Evolutionary conservation across 2,113 vertebrate species (phyloP), one percentile per base, ranked within the genome.

Genomic region (Anas platyrhynchos): DNA sequence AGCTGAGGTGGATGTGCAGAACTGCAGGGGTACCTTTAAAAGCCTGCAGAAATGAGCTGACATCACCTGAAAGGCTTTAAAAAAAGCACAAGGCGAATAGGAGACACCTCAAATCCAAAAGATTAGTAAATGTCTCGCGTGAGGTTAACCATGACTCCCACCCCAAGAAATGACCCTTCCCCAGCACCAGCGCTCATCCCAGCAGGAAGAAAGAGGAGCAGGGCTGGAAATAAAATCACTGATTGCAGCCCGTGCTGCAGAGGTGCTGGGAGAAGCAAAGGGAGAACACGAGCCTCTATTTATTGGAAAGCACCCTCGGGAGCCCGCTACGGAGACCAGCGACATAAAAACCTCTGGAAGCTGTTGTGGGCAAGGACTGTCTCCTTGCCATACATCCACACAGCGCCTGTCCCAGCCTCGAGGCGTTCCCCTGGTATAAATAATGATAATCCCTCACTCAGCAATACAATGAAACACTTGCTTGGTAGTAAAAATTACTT

Each of bases 401-500:
- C 55, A 7, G 66, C 3, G 43, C 56, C 54, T 41, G 66, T 61
- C 83, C 88, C 88, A 86, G 88, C 62, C 94, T 43, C 83, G 18
- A 5, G 43, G 73, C 56, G 62, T 62, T 72, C 23, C 46, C 43
- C 13, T 8, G 23, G 58, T 15, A 65, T 89, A 68, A 95, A 91
- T 84, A 83, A 76, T 1, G 29, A 76, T 27, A 34, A 87, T 34
- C 74, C 52, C 83, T 93, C 94, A 18, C 84, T 91, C 86, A 79
- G 89, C 83, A 55, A 74, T 46, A 86, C 86, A 94, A 95, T n/a
- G 82, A 17, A 94, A 90, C n/a, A 6, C 78, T 88, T 56, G 56
- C 77, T 81, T 0, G 41, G 77, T 76, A 82, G 55, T 96, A 97
- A 97, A 97, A 97, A 93, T 94, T 96, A 96, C 83, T 97, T 98